Evolutionary conservation across 2,797 vertebrate genomes (phyloP).

Genomic region (Sphenodon punctatus): DNA sequence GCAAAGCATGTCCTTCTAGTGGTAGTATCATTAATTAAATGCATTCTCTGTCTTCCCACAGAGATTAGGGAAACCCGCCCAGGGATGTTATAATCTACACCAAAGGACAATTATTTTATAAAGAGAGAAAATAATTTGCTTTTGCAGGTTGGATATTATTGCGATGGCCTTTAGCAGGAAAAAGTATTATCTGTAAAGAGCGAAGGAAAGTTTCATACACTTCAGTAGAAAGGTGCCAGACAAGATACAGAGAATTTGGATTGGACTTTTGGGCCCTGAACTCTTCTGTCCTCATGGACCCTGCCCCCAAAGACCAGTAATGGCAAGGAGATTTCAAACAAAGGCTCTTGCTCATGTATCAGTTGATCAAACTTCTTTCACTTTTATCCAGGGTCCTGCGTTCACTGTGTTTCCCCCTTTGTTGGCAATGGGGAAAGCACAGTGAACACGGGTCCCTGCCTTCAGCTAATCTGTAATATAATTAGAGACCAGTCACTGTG

Average conservation of each 20-base stretch:
- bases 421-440: too few species aligned
- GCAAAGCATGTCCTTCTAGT: accelerated
- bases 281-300: too few species aligned
- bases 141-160: not conserved
- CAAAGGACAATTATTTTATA: constrained; percentile 1
- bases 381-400: too few species aligned
- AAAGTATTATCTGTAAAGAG: not conserved
- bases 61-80: not conserved
- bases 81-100: not conserved
- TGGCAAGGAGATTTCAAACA: too few species aligned
- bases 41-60: not conserved
- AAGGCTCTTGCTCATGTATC: too few species aligned
- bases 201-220: not conserved
- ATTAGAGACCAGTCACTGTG: not conserved
- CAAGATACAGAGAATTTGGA: too few species aligned
- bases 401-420: too few species aligned
- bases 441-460: too few species aligned
- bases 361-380: too few species aligned
- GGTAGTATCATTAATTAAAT: constrained; percentile 11
- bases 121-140: not conserved
- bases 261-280: too few species aligned
- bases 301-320: too few species aligned
- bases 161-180: not conserved
- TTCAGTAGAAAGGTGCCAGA: too few species aligned
- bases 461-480: constrained; percentile 7